Evolutionary conservation across 2,113 vertebrate species (phyloP), one percentile per base, ranked within the genome.

Genomic region (Telmatochromis brichardi): DNA sequence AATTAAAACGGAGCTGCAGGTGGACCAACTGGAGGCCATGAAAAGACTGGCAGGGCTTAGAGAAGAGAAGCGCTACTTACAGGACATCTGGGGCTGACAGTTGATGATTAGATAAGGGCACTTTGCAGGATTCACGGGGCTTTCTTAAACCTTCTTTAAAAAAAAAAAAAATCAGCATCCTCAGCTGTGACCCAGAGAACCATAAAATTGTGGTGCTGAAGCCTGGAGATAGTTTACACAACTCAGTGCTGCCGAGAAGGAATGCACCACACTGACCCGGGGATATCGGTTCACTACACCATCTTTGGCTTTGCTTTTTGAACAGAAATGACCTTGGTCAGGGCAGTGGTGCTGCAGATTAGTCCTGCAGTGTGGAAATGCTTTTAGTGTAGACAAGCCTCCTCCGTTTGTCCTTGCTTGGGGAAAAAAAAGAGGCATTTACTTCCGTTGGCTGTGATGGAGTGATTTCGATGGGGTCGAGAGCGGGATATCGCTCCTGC

Each of bases 61-160:
- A 89, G 98, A 99, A 85, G 94, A 97, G 88, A 98, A 97, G 54
- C 97, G 96, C 6, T 99, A 99, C 90, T 97, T 98, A 78, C 98
- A 99, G 94, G 99, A 99, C 90, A 96, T 99, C 84, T 99, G 99
- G 99, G 96, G 95, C 85, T 99, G 95, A 98, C 47, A 2, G 58
- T 8, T 37, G 78, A 79, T 73, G 53, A 68, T 6, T 47, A 82
- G 87, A 90, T 80, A 40, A 89, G 71, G 55, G 55, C 53, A 33
- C 54, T 83, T 87, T 83, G 58, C n/a, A 84, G 68, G 63, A 86
- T 83, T 82, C 53, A 50, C 58, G 31, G 57, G 26, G 42, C 55
- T 88, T 82, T 80, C 86, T 83, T 58, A 87, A 40, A 63, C 78
- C 51, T 88, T 28, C 6, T 79, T 33, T 4, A 6, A 58, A 37